Base-by-base conservation (phyloP, 1,140 invertebrate genomes). In the Gonatopus flavifemur region DNA sequence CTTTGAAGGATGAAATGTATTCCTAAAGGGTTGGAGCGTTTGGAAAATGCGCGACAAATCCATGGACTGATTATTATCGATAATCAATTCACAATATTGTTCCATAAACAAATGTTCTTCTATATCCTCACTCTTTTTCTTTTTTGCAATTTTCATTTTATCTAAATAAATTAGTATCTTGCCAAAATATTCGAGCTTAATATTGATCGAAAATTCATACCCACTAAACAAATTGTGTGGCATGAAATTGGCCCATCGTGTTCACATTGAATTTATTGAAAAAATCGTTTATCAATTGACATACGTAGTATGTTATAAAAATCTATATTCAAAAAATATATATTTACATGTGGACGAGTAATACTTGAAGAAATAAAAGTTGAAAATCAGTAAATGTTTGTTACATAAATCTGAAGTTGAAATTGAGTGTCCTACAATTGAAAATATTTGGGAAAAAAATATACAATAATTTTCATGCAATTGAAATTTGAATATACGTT, bases 131-230 rank as follows among this genome's bases (percentile, higher is more conserved):
- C 12, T 28, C 25, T 28, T 28, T 28, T 7, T 12, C 12, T 28
- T 28, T 28, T 28, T 28, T 28, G 12, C 12, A 12, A 7, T 6
- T 12, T 7, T 28, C 12, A 28, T 28, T 28, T 28, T 28, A 28
- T 6, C 12, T 7, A 28, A 28, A 28, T 28, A 7, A 28, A 28
- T 12, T 7, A 7, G 15, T 30, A 33, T 30, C 52, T 57, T 53
- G 36, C 25, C 41, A 31, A 37, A 43, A 30, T 15, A 24, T 30
- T 56, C 19, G 59, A 62, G 56, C 46, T 64, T 57, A 39, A 53
- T 24, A 44, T 63, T 53, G 57, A 58, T 65, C 58, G 2, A 57
- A 58, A 66, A 66, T 65, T 50, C n/a, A n/a, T n/a, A n/a, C n/a
- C n/a, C n/a, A n/a, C n/a, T n/a, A n/a, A n/a, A n/a, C n/a, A n/a